Base-by-base conservation (phyloP, 1,140 invertebrate genomes). In the Sminthurides bifidus region DNA sequence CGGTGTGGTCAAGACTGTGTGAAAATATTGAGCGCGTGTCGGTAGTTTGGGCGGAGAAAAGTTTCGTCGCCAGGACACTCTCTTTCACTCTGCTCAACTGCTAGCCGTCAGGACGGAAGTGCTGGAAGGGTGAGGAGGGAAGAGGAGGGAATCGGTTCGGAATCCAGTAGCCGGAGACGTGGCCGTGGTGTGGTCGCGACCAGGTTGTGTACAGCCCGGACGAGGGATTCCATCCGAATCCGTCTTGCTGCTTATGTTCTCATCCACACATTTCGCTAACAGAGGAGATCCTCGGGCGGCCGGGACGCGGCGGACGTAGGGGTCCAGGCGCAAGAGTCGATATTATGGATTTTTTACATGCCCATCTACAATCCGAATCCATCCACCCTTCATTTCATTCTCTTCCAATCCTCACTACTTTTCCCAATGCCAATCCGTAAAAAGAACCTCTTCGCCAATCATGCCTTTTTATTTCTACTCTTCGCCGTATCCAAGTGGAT, bases 341-440 rank as follows among this genome's bases (percentile, higher is more conserved):
- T 61, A 61, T 35, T 61, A 61, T 61, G 45, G 60, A 61, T 61
- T 61, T 61, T 61, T 61, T 58, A 56, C 46, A 43, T 52, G 55
- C 55, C 55, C 55, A 51, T 57, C 55, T 45, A 46, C 37, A 49
- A 49, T 37, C 38, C 27, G 33, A 37, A 50, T 27, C 23, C 30
- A 31, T 38, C 54, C 30, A 49, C 53, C 44, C 33, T 56, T 56
- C 46, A 49, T 45, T 31, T 54, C 43, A 45, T 49, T 49, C 46
- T 49, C 45, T 29, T 24, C 31, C 8, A 6, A 15, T 27, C 31
- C 3, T 2, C 19, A n/a, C 41, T 24, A 33, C 41, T 40, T n/a
- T 54, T 44, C 12, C 35, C 2, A 38, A 15, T 54, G 48, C 29
- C 57, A 35, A 23, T 19, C 46, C 6, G 29, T n/a, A n/a, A 30